Conservation (phyloP, 2,888 invertebrate genomes). For the Isotomurus palustris region DNA sequence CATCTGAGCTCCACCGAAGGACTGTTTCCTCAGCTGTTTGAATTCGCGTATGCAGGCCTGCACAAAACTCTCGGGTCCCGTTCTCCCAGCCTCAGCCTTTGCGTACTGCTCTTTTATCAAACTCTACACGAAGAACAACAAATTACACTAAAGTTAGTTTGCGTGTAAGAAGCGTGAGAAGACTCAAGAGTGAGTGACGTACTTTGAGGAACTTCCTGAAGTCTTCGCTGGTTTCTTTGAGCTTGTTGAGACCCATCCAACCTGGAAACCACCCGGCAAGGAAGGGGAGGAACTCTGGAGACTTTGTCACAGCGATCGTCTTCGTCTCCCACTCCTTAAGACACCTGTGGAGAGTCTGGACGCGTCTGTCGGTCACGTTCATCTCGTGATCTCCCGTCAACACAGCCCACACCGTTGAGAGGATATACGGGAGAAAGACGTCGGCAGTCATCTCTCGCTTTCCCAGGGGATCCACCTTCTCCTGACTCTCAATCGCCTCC, state of each 20-base stretch:
- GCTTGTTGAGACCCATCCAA: conserved; percentile 4
- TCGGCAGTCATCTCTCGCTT: neutral
- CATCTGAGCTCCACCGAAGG: conserved; percentile 5
- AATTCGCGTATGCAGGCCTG: conserved; percentile 7
- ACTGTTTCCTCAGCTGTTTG: conserved; percentile 2
- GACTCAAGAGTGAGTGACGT: too few species aligned
- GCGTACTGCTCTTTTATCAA: conserved; percentile 5
- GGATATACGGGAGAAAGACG: conserved; percentile 1
- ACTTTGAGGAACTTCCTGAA: neutral
- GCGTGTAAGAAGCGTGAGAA: too few species aligned
- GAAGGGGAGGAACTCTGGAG: neutral
- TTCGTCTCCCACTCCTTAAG: conserved; percentile 4
- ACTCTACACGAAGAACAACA: neutral
- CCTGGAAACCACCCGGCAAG: conserved; percentile 4
- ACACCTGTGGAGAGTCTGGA: neutral
- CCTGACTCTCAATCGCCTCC: conserved; percentile 1
- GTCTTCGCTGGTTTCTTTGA: conserved; percentile 2
- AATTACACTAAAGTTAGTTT: too few species aligned
- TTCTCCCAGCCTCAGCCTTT: neutral
- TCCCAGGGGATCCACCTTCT: neutral
- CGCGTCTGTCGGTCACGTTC: neutral
- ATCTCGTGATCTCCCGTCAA: neutral
- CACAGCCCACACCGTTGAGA: conserved; percentile 4
- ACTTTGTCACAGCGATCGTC: neutral
- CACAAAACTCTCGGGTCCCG: neutral